phyloP scores from a whole-genome alignment of 2,888 invertebrate genomes.

The Rotaria macrura region DNA sequence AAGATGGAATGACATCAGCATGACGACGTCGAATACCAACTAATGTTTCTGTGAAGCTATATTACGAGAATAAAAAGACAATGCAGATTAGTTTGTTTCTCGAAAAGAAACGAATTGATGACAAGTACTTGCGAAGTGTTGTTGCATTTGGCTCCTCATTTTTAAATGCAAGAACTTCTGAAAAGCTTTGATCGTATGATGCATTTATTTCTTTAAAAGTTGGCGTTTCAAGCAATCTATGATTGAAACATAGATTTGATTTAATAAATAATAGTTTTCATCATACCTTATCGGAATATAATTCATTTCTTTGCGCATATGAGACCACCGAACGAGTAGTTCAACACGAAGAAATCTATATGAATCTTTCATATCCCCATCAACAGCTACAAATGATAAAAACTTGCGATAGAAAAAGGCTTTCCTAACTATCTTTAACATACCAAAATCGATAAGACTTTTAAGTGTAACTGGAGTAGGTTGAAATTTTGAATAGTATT shows the following conservation, averaged over 20 bases:
- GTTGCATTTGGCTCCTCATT: constrained; percentile 47
- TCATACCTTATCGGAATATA: constrained; percentile 70
- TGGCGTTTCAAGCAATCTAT: constrained; percentile 6
- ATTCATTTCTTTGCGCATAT: constrained; percentile 98
- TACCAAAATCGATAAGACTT: constrained; percentile 29
- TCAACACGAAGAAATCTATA: constrained; percentile 88
- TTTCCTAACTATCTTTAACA: not conserved
- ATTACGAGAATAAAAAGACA: constrained; percentile 35
- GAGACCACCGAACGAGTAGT: constrained; percentile 85
- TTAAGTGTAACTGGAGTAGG: constrained; percentile 30
- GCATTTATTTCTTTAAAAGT: not conserved
- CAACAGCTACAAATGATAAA: not conserved
- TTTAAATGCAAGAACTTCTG: constrained; percentile 86
- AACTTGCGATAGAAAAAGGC: not conserved
- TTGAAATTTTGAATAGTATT: constrained; percentile 27
- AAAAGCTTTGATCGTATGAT: constrained; percentile 60
- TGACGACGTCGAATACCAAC: constrained; percentile 86
- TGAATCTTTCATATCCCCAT: constrained; percentile 55
- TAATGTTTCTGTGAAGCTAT: constrained; percentile 74
- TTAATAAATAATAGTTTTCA: too few relatives aligned
- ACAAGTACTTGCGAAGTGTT: constrained; percentile 10
- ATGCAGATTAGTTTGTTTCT: too few relatives aligned
- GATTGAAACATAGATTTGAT: constrained; percentile 52
- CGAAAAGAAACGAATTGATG: not conserved
- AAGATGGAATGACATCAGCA: constrained; percentile 89